Conservation (phyloP, 2,888 invertebrate genomes). For the Pinctada fucata region DNA sequence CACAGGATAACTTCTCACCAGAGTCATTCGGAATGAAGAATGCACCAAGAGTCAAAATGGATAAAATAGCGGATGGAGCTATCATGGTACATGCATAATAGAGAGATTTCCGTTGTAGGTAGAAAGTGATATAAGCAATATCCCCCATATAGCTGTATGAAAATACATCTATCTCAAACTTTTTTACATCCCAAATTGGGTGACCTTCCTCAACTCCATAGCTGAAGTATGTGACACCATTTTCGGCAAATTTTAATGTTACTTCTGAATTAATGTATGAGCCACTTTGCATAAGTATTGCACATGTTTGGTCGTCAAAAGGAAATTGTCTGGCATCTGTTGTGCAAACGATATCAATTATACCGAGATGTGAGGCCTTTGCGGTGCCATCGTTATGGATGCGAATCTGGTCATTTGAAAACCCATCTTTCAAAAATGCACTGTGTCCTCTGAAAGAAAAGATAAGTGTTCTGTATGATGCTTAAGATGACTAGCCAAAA, state of each 20-base stretch:
- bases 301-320: slow-evolving; percentile 9
- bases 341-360: not conserved
- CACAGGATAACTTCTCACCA: slow-evolving; percentile 24
- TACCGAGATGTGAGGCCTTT: not conserved
- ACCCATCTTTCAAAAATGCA: slow-evolving; percentile 4
- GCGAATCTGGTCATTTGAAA: slow-evolving; percentile 6
- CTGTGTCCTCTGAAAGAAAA: slow-evolving; percentile 6
- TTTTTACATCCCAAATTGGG: slow-evolving; percentile 5
- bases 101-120: slow-evolving; percentile 8
- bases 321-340: slow-evolving; percentile 17
- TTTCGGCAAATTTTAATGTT: not conserved
- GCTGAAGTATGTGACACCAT: not conserved
- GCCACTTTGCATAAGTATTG: not conserved
- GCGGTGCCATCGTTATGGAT: not conserved
- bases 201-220: not conserved
- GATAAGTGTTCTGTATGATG: not conserved
- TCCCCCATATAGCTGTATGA: not conserved
- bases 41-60: slow-evolving; percentile 3
- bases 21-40: slow-evolving; percentile 17
- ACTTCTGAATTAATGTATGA: slow-evolving; percentile 1
- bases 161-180: not conserved
- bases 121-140: not conserved
- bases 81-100: slow-evolving; percentile 20
- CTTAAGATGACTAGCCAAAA: not conserved
- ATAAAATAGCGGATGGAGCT: slow-evolving; percentile 9